Conservation (phyloP, 2,888 invertebrate species). For the Cetonia aurata region DNA sequence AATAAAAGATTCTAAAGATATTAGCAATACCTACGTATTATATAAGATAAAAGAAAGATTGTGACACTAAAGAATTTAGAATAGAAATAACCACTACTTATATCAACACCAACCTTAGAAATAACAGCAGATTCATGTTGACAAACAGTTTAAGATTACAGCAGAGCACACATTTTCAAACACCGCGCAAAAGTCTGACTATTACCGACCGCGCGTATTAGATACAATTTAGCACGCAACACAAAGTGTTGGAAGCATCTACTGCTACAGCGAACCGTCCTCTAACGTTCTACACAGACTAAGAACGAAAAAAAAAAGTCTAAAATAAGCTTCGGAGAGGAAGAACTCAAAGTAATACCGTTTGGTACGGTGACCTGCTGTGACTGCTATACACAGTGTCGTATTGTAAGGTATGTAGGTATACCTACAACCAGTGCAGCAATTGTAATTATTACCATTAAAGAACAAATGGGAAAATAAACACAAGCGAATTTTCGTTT, state of each 20-base stretch:
- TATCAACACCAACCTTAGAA: slow-evolving; percentile 16
- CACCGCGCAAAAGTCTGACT: background rate
- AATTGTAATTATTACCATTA: slow-evolving; percentile 27
- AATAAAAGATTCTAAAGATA: no score
- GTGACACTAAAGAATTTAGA: no score
- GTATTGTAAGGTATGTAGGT: slow-evolving; percentile 8
- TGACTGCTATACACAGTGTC: slow-evolving; percentile 12
- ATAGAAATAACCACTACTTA: background rate
- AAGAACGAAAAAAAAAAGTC: slow-evolving; percentile 6
- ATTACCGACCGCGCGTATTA: slow-evolving; percentile 6
- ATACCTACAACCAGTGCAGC: background rate
- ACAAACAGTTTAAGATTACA: background rate
- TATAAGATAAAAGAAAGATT: no score
- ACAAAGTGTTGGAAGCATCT: slow-evolving; percentile 14
- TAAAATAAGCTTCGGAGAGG: slow-evolving; percentile 41
- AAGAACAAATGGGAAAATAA: slow-evolving; percentile 19
- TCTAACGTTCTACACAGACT: slow-evolving; percentile 3
- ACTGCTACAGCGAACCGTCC: background rate
- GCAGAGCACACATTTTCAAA: slow-evolving; percentile 11
- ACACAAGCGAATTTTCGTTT: slow-evolving; percentile 4
- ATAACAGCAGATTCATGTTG: slow-evolving; percentile 18
- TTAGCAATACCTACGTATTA: background rate
- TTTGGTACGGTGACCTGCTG: slow-evolving; percentile 58
- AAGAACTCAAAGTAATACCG: slow-evolving; percentile 56
- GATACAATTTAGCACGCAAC: slow-evolving; percentile 11